Evolutionary conservation across 2,113 vertebrate species (phyloP), one percentile per base, ranked within the genome.

Genomic region (Platichthys flesus): DNA sequence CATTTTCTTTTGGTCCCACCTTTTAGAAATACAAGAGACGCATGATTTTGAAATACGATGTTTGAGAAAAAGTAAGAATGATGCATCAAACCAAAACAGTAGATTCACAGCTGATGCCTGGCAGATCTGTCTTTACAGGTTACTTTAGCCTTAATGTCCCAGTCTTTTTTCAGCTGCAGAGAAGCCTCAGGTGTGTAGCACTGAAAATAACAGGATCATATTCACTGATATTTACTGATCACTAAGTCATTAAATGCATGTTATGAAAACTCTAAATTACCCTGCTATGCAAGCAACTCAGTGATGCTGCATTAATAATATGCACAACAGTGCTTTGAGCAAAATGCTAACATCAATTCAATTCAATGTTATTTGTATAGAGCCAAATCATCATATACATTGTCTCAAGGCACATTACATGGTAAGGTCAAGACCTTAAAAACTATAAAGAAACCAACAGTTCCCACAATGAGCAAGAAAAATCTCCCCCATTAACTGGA

Each of bases 141-240:
- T 0, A 54, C 66, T 52, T 82, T 94, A 67, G 96, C 93, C 82
- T 91, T 88, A 2, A 57, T 1, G 0, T 95, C 93, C 92, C 97
- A 98, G 74, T 96, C 91, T 3, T 93, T 92, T 83, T 95, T 95
- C 60, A 94, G 86, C 81, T 97, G 94, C 45, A 97, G 85, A 71
- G 95, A 96, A 68, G 97, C 95, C 16, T 94, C 92, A 0, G 95
- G 94, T 0, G 93, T 96, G 85, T 98, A 98, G 84, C 93, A 96
- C 96, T 98, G 89, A 63, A 88, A 85, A 82, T 0, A 79, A 49
- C 83, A 62, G 31, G 20, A 37, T 8, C 10, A 64, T 31, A 31
- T 31, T 7, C 31, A 31, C 31, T 31, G 31, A 31, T 1, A 7
- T 51, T 51, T 13, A 51, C 18, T 51, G 10, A 14, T 6, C 49